phyloP scores from a whole-genome alignment of 1,140 invertebrate genomes.

The Tetramorium parvispinum region DNA sequence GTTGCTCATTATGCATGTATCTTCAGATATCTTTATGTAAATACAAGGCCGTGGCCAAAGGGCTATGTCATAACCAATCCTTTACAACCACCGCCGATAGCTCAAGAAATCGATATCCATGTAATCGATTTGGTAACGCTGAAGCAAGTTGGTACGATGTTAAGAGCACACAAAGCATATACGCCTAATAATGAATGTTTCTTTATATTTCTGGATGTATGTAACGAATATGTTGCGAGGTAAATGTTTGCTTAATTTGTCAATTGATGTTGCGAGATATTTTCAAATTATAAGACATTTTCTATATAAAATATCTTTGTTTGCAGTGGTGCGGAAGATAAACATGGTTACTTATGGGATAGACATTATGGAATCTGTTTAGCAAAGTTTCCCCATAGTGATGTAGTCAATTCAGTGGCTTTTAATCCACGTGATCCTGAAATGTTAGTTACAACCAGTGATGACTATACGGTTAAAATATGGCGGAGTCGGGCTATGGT shows the following conservation, averaged over 20 bases:
- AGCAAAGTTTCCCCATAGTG: conserved; percentile 91
- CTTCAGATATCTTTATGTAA: conserved; percentile 93
- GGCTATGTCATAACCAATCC: conserved; percentile 92
- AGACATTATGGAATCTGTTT: conserved; percentile 93
- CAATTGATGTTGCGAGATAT: neutral
- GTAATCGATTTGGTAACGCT: conserved; percentile 94
- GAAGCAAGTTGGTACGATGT: conserved; percentile 92
- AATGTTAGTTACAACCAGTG: conserved; percentile 95
- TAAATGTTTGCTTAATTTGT: conserved; percentile 78
- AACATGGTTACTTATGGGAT: conserved; percentile 95
- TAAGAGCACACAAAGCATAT: conserved; percentile 94
- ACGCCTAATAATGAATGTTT: conserved; percentile 96
- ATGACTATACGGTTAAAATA: conserved; percentile 93
- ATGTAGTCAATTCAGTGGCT: conserved; percentile 95
- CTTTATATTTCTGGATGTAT: conserved; percentile 95
- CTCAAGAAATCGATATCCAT: conserved; percentile 96
- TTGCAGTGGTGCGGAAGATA: conserved; percentile 94
- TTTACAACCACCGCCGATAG: conserved; percentile 93
- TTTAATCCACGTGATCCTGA: conserved; percentile 94
- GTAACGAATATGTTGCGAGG: conserved; percentile 94
- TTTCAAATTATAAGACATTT: conserved; percentile 7
- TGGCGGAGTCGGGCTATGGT: conserved; percentile 87
- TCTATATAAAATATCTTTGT: conserved; percentile 61
- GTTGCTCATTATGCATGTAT: conserved; percentile 55
- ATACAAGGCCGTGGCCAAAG: conserved; percentile 94